Base-by-base conservation (phyloP, 2,113 vertebrate genomes). In the Oncorhynchus gorbuscha region DNA sequence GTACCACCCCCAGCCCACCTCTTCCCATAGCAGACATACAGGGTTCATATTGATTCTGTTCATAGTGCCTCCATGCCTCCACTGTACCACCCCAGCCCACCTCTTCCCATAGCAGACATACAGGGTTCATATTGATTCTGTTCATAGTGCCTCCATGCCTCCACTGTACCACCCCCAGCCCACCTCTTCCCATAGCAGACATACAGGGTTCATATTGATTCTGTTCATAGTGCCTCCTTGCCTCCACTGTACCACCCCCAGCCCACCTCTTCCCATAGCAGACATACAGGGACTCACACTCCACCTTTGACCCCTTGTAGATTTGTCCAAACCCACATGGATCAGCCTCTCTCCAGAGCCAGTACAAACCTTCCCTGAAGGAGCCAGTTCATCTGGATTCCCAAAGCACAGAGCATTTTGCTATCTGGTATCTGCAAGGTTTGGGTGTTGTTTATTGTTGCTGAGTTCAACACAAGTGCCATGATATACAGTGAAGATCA, bases 281-380 rank as follows among this genome's bases (percentile, higher is more conserved):
- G 90, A 89, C 90, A 92, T 89, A 80, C 71, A 90, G 89, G 87
- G 89, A 89, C 91, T 87, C 89, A 91, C 91, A 89, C 83, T 89
- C 87, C 92, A 93, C 91, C 91, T 93, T 93, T 93, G 91, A 93
- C 93, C 93, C 91, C 73, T 68, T 89, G 91, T 93, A 92, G 90
- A 91, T 92, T 92, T 85, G 61, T 90, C 86, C 88, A 90, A 92
- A 89, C 91, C 92, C 85, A 85, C 26, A 24, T 24, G 24, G 92
- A 93, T 93, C 94, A 92, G 86, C 87, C 83, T 86, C 90, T 90
- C 90, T 92, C 83, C 83, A 89, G 90, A 92, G 87, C 87, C 87
- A 91, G 92, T 91, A 91, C 90, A 86, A 86, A 83, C 79, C 84
- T 83, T 86, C 90, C 85, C 89, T 82, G 45, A 85, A 91, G 90